phyloP scores from a whole-genome alignment of 2,888 invertebrate species.

The Sphaeridia pumilis region DNA sequence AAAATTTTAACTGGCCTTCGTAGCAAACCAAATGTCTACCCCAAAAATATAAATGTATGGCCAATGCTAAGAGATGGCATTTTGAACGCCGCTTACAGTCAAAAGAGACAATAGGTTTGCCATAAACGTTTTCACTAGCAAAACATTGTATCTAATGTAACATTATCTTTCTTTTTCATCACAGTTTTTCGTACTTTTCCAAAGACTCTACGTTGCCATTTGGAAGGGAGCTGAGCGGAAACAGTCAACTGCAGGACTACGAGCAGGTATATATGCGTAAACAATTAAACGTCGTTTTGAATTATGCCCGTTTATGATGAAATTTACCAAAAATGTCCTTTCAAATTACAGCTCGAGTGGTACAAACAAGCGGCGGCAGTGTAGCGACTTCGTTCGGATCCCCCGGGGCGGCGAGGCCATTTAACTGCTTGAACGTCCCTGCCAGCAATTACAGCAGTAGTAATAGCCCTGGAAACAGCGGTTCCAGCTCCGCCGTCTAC shows the following conservation, averaged over 20 bases:
- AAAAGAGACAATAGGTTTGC: background rate
- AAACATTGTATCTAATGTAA: background rate
- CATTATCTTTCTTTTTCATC: background rate
- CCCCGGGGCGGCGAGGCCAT: too few species aligned
- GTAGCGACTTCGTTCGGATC: too few species aligned
- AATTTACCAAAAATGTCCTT: too few species aligned
- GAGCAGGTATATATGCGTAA: too few species aligned
- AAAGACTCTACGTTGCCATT: background rate
- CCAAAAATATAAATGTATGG: too few species aligned
- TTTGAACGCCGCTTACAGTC: background rate
- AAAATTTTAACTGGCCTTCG: too few species aligned
- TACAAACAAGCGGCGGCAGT: too few species aligned
- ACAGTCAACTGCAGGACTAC: background rate
- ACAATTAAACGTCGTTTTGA: background rate
- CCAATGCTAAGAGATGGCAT: too few species aligned
- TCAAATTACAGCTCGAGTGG: too few species aligned
- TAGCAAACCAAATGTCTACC: too few species aligned
- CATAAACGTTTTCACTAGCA: background rate
- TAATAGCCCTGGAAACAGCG: background rate
- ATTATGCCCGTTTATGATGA: background rate
- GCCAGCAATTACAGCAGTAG: background rate
- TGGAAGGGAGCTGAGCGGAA: background rate
- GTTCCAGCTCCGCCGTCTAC: slow-evolving; percentile 2
- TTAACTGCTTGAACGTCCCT: too few species aligned
- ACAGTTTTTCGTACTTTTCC: background rate